Conservation (phyloP, 1,140 invertebrate species). For the Drosophila elegans region DNA sequence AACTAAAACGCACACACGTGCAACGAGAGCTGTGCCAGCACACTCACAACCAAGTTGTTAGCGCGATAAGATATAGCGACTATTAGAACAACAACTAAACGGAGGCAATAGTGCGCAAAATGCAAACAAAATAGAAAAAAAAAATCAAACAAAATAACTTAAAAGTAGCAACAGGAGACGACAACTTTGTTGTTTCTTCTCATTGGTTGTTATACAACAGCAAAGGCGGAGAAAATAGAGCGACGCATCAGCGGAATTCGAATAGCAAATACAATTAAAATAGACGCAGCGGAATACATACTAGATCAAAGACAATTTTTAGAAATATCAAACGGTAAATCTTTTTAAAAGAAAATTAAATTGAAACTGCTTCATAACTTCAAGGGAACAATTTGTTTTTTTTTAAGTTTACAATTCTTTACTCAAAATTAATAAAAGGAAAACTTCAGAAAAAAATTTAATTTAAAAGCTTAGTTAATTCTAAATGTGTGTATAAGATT, state of each 20-base stretch:
- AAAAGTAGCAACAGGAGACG: constrained; percentile 44
- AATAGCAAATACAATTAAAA: constrained; percentile 21
- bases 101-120: constrained; percentile 63
- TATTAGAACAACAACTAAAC: constrained; percentile 26
- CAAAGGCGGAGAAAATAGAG: constrained; percentile 30
- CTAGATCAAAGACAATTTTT: background rate
- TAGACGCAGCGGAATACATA: background rate
- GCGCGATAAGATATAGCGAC: constrained; percentile 66
- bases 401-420: too few species aligned
- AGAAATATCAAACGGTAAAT: background rate
- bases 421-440: too few species aligned
- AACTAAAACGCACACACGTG: constrained; percentile 22
- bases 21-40: constrained; percentile 23
- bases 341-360: too few species aligned
- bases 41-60: constrained; percentile 41
- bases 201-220: constrained; percentile 59
- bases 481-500: too few species aligned
- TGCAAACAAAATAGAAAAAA: constrained; percentile 61
- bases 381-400: background rate
- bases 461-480: too few species aligned
- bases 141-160: constrained; percentile 30
- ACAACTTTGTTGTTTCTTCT: constrained; percentile 52
- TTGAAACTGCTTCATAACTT: too few species aligned
- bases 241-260: constrained; percentile 20
- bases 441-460: too few species aligned